Evolutionary conservation across 1,140 invertebrate species (phyloP).

Genomic region (Leguminivora glycinivorella): DNA sequence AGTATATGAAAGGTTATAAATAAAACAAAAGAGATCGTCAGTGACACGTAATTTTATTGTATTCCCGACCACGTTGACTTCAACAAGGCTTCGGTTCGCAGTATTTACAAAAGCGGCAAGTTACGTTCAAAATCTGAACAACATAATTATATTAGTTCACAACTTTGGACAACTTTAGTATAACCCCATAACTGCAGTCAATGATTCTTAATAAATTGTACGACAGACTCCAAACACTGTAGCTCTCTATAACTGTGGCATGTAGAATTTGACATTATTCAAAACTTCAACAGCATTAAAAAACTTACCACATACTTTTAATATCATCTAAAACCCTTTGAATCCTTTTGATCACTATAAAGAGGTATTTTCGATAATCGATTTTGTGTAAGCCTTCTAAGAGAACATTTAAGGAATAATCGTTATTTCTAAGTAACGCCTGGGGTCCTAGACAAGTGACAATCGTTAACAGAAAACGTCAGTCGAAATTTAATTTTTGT

Average conservation of each 20-base stretch:
- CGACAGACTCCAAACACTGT: constrained; percentile 39
- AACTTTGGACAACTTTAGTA: constrained; percentile 56
- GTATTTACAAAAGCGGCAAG: constrained; percentile 40
- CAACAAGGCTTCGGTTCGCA: constrained; percentile 33
- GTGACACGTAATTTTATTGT: constrained; percentile 25
- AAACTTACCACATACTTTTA: constrained; percentile 70
- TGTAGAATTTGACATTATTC: constrained; percentile 73
- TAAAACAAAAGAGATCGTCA: constrained; percentile 7
- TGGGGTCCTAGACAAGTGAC: not conserved
- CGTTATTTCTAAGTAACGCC: constrained; percentile 52
- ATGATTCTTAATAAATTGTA: constrained; percentile 44
- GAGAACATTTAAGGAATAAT: constrained; percentile 48
- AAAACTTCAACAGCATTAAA: constrained; percentile 76
- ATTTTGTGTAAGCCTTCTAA: constrained; percentile 56
- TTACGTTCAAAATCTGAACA: constrained; percentile 41
- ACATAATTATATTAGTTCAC: constrained; percentile 40
- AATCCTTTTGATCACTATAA: constrained; percentile 72
- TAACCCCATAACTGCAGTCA: constrained; percentile 41
- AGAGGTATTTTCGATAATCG: constrained; percentile 75
- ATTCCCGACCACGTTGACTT: constrained; percentile 20
- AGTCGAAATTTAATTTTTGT: too few relatives aligned
- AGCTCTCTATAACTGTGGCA: constrained; percentile 49
- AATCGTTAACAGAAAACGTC: too few relatives aligned
- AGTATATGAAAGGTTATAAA: not conserved
- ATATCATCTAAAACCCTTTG: constrained; percentile 75